Conservation (phyloP, 2,797 vertebrate genomes). For the Decapterus maruadsi region DNA sequence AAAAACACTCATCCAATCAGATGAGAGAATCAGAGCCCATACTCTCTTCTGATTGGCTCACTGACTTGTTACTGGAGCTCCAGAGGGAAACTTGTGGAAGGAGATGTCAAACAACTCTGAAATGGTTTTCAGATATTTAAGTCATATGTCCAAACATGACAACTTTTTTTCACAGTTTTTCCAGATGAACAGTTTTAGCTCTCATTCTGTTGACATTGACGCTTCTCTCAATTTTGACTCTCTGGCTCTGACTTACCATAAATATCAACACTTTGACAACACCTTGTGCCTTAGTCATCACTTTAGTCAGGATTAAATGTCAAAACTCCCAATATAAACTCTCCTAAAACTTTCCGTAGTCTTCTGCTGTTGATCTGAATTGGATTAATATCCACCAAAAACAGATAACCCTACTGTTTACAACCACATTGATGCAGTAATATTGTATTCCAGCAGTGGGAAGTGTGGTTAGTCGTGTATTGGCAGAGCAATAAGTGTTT, state of each 20-base stretch:
- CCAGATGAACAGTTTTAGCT: too few relatives aligned
- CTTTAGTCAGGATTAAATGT: background rate
- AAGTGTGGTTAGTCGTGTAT: conserved; percentile 1
- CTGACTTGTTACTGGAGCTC: too few relatives aligned
- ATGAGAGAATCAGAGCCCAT: too few relatives aligned
- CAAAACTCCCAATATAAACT: background rate
- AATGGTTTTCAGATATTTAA: too few relatives aligned
- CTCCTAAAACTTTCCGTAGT: background rate
- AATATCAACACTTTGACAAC: background rate
- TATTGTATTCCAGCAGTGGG: background rate
- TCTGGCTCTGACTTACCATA: background rate
- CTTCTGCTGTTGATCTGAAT: background rate
- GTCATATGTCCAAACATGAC: too few relatives aligned
- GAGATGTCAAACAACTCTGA: too few relatives aligned
- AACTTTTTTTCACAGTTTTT: too few relatives aligned
- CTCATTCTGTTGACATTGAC: too few relatives aligned
- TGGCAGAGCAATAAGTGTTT: conserved; percentile 7
- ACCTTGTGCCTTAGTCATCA: background rate
- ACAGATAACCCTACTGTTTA: background rate
- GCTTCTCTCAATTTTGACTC: background rate
- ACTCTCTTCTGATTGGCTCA: too few relatives aligned
- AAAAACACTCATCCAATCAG: too few relatives aligned
- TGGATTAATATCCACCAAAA: background rate
- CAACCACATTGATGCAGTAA: background rate
- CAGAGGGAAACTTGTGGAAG: too few relatives aligned